Evolutionary conservation across 2,113 vertebrate genomes (phyloP).

Genomic region (Pseudorasbora parva): DNA sequence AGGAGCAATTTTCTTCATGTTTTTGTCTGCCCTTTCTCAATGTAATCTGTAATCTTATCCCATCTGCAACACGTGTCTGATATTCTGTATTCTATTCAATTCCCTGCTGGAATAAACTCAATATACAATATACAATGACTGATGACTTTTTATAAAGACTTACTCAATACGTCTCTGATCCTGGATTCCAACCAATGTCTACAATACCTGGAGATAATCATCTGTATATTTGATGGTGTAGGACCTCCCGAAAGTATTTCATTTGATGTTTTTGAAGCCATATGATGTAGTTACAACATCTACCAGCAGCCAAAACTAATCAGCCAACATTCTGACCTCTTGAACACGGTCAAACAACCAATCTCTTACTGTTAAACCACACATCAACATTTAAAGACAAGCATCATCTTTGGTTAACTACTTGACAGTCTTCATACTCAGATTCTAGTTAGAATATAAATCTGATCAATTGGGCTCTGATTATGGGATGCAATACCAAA

Average conservation of each 20-base stretch:
- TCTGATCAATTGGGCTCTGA: too few relatives aligned
- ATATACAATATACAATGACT: background rate
- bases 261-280: background rate
- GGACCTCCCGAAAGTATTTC: background rate
- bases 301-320: background rate
- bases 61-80: background rate
- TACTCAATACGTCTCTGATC: constrained; percentile 26
- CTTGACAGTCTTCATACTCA: too few relatives aligned
- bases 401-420: background rate
- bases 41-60: background rate
- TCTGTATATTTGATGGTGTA: background rate
- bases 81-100: background rate
- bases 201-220: background rate
- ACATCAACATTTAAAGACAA: background rate
- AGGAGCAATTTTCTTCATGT: background rate
- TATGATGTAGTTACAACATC: background rate
- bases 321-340: background rate
- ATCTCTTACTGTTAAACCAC: background rate
- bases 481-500: too few relatives aligned
- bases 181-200: constrained; percentile 35
- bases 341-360: background rate
- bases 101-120: background rate
- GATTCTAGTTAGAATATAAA: too few relatives aligned
- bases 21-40: background rate
- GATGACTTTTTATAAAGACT: background rate